These are phyloP conservation scores for Drosophila micromelanica DNA, from an alignment of 1,140 invertebrate genomes.

Conservation along the genomic window DNA sequence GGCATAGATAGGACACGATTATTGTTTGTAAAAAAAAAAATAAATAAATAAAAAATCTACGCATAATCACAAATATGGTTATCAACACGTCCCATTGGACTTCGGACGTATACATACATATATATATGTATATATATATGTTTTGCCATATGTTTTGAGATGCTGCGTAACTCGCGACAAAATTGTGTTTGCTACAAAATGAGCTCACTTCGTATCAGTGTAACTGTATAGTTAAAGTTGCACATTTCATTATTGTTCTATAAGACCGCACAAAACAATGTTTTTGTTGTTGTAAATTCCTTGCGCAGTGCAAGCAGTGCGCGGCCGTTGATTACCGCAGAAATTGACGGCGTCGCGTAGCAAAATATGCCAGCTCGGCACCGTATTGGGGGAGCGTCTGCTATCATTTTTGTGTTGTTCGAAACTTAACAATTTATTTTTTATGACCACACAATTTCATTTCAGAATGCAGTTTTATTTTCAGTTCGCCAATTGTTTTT, in stretches of 20 bases:
- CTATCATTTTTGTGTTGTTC: conserved; percentile 72
- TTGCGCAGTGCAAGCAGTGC: conserved; percentile 53
- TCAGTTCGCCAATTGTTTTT: conserved; percentile 18
- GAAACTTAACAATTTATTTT: conserved; percentile 43
- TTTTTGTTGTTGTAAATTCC: conserved; percentile 80
- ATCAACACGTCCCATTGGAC: conserved; percentile 51
- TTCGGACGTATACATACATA: conserved; percentile 45
- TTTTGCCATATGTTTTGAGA: conserved; percentile 50
- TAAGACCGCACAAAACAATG: conserved; percentile 51
- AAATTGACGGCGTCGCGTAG: conserved; percentile 71
- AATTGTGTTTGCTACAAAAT: conserved; percentile 5
- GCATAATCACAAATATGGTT: conserved; percentile 51
- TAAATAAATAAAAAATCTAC: conserved; percentile 8
- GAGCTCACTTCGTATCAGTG: conserved; percentile 10
- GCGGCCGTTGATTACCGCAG: conserved; percentile 56
- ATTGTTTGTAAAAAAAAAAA: conserved; percentile 21
- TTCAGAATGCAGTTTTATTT: conserved; percentile 9
- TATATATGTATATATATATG: conserved; percentile 25
- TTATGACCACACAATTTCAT: conserved; percentile 19
- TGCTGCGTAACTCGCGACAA: conserved; percentile 34
- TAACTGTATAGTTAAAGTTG: conserved; percentile 17
- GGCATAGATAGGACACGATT: conserved; percentile 21
- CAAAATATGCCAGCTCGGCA: conserved; percentile 80
- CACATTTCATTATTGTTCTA: conserved; percentile 42
- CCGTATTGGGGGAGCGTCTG: conserved; percentile 74